Evolutionary conservation across 2,888 invertebrate species (phyloP).

Genomic region (Agrotis puta): DNA sequence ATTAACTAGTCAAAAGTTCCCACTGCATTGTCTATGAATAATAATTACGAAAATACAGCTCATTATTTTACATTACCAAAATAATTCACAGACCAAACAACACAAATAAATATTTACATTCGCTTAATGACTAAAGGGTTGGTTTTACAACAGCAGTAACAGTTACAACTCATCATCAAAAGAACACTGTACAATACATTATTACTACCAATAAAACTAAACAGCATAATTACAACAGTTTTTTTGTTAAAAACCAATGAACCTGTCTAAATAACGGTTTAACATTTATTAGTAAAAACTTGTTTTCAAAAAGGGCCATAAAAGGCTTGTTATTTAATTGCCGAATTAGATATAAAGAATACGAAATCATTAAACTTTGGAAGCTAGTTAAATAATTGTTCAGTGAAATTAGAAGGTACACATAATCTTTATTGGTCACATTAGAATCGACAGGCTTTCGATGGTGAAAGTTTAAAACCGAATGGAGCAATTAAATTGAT

Average conservation of each 20-base stretch:
- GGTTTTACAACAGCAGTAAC: constrained; percentile 47
- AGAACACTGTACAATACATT: constrained; percentile 54
- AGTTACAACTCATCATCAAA: constrained; percentile 40
- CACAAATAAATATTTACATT: constrained; percentile 45
- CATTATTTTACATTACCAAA: constrained; percentile 2
- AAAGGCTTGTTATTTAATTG: constrained; percentile 68
- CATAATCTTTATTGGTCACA: constrained; percentile 84
- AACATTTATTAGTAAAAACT: constrained; percentile 45
- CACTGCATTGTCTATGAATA: constrained; percentile 25
- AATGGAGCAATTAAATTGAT: constrained; percentile 88
- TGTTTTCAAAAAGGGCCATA: constrained; percentile 36
- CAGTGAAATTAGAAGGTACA: constrained; percentile 76
- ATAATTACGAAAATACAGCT: constrained; percentile 6
- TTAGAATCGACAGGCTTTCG: constrained; percentile 84
- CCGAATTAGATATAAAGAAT: constrained; percentile 68
- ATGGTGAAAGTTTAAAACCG: constrained; percentile 82
- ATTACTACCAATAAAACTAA: constrained; percentile 59
- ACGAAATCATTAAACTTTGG: constrained; percentile 72
- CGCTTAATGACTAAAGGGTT: constrained; percentile 50
- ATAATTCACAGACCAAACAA: neutral
- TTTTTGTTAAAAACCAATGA: constrained; percentile 47
- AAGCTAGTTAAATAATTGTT: constrained; percentile 78
- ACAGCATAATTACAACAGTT: constrained; percentile 58
- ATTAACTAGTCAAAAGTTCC: constrained; percentile 43
- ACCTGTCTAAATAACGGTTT: constrained; percentile 29